phyloP scores from a whole-genome alignment of 2,113 vertebrate species.

The Cavia porcellus region DNA sequence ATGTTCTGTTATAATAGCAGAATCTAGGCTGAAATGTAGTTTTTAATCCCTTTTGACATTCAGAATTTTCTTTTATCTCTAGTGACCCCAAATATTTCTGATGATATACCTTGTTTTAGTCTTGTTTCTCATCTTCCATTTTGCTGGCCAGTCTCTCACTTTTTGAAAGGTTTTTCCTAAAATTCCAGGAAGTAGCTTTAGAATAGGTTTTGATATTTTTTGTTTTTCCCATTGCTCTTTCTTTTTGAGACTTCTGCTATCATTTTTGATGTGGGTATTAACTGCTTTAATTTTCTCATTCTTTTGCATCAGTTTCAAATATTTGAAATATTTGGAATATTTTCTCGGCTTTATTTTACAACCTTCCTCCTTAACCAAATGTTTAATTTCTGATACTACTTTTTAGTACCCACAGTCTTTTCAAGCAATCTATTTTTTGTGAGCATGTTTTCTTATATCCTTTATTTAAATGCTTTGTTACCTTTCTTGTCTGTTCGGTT shows the following conservation, averaged over 20 bases:
- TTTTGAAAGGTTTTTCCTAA: constrained; percentile 2
- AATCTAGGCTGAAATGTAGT: background rate
- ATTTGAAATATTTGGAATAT: constrained; percentile 33
- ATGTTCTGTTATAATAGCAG: background rate
- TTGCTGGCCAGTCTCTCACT: background rate
- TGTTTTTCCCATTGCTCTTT: background rate
- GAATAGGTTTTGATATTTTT: background rate
- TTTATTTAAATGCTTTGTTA: background rate
- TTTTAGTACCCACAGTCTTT: constrained; percentile 21
- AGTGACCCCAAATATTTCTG: background rate
- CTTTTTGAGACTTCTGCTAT: background rate
- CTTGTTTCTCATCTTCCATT: background rate
- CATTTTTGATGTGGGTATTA: background rate
- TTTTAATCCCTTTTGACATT: background rate
- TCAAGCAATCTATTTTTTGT: background rate
- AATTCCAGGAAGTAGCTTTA: constrained; percentile 21
- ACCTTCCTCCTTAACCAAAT: background rate
- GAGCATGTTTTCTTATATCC: background rate
- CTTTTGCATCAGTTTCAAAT: background rate
- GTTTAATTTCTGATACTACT: constrained; percentile 4
- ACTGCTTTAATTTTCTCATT: background rate
- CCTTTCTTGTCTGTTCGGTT: background rate
- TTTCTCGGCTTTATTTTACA: constrained; percentile 51
- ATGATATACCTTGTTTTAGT: background rate
- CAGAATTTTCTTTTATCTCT: constrained; percentile 3